Evolutionary conservation across 2,797 vertebrate genomes (phyloP), one percentile per base, ranked within the genome.

Genomic region (Taeniopygia guttata): DNA sequence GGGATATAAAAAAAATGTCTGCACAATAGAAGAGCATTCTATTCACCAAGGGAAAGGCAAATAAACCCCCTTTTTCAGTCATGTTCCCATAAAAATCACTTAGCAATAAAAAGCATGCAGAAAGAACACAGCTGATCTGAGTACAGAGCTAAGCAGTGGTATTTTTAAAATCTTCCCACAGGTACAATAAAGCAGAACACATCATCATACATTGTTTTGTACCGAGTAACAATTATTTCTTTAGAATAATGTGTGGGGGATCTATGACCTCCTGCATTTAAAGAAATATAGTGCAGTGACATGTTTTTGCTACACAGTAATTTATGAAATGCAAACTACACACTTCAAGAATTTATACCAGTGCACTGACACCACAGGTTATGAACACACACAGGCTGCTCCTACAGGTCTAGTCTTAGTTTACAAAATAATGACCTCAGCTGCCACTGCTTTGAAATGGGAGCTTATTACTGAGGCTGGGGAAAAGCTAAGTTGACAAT

Each of bases 151-250:
- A 63, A 83, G 82, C 40, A 81, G 18, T 36, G 43, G 40, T 23
- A 51, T 48, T 40, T 93, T 70, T 54, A 93, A 82, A 73, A 48
- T 82, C 59, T 82, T 91, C 62, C 66, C 73, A 51, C 7, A 75
- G 66, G 66, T 81, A 91, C n/a, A 88, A 69, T 94, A 94, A 93
- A 91, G 25, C n/a, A 87, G 66, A 91, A 75, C 20, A 26, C 13
- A 16, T 42, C 60, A 58, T 27, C 75, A 43, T 27, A 58, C 13
- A 64, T 26, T 0, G 2, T 51, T 90, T 74, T 52, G 23, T 46
- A 62, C 43, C 10, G 22, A 93, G 34, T 13, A 72, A 75, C 11
- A 45, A 68, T 60, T 64, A 87, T 27, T 89, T 89, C 55, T 55
- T 89, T 63, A 49, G 51, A 80, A 87, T 68, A 83, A 62, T 0